Base-by-base conservation (phyloP, 2,888 invertebrate genomes). In the Amphiduros pacificus region DNA sequence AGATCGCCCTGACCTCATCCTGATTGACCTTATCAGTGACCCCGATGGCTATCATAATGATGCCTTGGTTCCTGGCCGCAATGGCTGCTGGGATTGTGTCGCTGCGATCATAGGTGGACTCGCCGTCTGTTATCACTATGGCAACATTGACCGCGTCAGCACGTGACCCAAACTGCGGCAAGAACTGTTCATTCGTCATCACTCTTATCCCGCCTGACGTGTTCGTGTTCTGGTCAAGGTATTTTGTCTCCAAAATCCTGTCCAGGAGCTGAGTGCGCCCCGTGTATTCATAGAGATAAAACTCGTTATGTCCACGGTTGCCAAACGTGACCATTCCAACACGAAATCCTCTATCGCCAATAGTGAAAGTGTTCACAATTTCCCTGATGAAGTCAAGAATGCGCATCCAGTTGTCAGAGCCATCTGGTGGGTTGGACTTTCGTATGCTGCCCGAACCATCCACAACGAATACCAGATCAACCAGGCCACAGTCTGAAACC, bases 1-100 rank as follows among this genome's bases (percentile, higher is more conserved):
- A 65, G 29, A 69, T 68, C n/a, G 62, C 62, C 26, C 50, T 17
- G 29, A 69, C 20, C 49, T 69, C 67, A 11, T 41, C 52, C 40
- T 32, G 27, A 28, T 36, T 52, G 22, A 59, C 41, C 31, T 52
- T n/a, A 6, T 41, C 20, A 2, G 52, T 53, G 1, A 59, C 36
- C 9, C 59, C 59, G 22, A 59, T 24, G 1, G 59, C 52, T n/a
- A 59, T 29, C 52, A 59, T 59, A 1, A 28, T 17, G 20, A 59
- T 59, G 4, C 59, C 59, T 20, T 20, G 31, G 11, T 17, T 22
- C 53, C 44, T 52, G 4, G 59, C 59, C n/a, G 4, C 17, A 5
- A 40, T 29, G 3, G 59, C 59, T 17, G 36, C 52, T 4, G 52
- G 52, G 5, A 53, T 41, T 14, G 53, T 59, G 1, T 5, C 20